Percentiles rank a stretch among this genome's conserved stretches.
Conservation (phyloP, 2,113 vertebrate species). For the Ptyas mucosa region DNA sequence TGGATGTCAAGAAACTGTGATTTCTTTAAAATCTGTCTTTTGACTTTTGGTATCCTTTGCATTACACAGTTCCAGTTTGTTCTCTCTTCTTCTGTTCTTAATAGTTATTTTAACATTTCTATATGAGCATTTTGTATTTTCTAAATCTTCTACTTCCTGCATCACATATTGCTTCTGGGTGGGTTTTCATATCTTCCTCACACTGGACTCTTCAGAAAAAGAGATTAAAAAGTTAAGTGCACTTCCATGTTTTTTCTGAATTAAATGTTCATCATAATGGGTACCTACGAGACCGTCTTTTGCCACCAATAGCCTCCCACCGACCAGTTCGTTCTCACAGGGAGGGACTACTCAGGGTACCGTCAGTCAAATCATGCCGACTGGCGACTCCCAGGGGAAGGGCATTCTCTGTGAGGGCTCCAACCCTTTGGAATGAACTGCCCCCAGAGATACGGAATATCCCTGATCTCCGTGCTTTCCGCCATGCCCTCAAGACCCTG, state of each 20-base stretch:
- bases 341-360: no score
- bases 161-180: not conserved
- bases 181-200: not conserved
- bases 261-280: not conserved
- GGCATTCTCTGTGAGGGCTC: no score
- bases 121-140: not conserved
- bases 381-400: no score
- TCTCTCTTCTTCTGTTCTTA: not conserved
- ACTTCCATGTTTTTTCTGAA: conserved; percentile 7
- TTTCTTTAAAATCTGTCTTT: not conserved
- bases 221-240: not conserved
- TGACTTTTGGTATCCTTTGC: not conserved
- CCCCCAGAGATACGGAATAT: no score
- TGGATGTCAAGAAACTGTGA: not conserved
- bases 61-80: not conserved
- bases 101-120: not conserved
- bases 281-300: no score
- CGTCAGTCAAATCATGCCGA: no score
- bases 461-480: no score
- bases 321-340: no score
- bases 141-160: not conserved
- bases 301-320: no score
- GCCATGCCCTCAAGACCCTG: no score
- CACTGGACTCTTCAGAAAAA: not conserved
- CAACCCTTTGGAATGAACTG: no score